Percentiles rank a stretch among this genome's conserved stretches.
Evolutionary conservation across 2,888 invertebrate species (phyloP).

Genomic region (Dynastes hyllus): DNA sequence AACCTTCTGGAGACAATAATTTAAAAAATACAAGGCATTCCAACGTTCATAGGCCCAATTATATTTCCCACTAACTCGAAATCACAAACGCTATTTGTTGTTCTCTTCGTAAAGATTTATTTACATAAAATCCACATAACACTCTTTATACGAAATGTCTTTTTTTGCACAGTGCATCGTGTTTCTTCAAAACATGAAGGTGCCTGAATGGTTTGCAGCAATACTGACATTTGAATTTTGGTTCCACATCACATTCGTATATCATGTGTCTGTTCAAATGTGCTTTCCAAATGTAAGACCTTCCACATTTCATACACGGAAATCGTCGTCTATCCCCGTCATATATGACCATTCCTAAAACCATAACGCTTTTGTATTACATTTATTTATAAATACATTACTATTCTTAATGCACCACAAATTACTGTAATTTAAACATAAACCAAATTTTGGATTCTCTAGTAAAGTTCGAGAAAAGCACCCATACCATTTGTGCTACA

Average conservation of each 20-base stretch:
- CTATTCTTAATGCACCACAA: background rate
- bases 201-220: conserved; percentile 71
- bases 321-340: conserved; percentile 44
- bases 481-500: no score
- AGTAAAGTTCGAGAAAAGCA: no score
- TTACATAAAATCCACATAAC: background rate
- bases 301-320: conserved; percentile 51
- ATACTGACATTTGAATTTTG: conserved; percentile 68
- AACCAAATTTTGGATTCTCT: no score
- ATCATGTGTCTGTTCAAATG: conserved; percentile 54
- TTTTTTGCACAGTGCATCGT: conserved; percentile 13
- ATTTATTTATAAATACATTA: background rate
- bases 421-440: no score
- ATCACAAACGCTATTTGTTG: no score
- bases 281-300: conserved; percentile 54
- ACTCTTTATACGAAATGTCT: background rate
- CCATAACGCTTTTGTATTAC: background rate
- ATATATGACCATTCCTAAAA: conserved; percentile 40
- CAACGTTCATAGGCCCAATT: no score
- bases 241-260: conserved; percentile 71
- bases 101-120: conserved; percentile 15
- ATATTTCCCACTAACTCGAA: no score
- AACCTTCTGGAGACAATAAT: no score
- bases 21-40: no score
- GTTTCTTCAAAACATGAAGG: conserved; percentile 45